Conservation (phyloP, 2,888 invertebrate species). For the Noctua fimbriata region DNA sequence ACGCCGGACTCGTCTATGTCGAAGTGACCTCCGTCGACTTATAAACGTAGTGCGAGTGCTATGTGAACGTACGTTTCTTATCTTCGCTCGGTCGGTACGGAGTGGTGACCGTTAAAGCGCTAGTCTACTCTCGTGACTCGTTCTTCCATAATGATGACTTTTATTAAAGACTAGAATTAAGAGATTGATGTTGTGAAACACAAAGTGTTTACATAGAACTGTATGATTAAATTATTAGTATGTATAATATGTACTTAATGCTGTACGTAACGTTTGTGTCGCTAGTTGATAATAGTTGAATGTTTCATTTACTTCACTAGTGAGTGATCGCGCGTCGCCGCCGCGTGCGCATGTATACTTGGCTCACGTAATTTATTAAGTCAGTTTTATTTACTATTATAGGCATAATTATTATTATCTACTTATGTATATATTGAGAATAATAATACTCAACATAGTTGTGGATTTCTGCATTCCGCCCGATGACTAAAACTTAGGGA, state of each 20-base stretch:
- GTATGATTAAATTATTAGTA: constrained; percentile 73
- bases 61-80: constrained; percentile 38
- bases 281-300: constrained; percentile 84
- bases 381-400: constrained; percentile 86
- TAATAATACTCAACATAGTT: constrained; percentile 90
- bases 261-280: constrained; percentile 84
- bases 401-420: constrained; percentile 83
- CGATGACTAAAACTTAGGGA: constrained; percentile 90
- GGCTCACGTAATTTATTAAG: constrained; percentile 83
- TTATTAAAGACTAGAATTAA: constrained; percentile 73
- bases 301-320: constrained; percentile 79
- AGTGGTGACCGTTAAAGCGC: constrained; percentile 75
- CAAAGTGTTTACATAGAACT: constrained; percentile 83
- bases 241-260: constrained; percentile 84
- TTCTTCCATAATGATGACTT: constrained; percentile 83
- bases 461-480: constrained; percentile 91
- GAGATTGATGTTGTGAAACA: constrained; percentile 78
- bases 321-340: constrained; percentile 78
- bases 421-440: constrained; percentile 89
- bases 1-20: constrained; percentile 33
- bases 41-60: constrained; percentile 42
- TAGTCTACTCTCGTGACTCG: constrained; percentile 83
- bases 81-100: constrained; percentile 70
- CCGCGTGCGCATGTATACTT: constrained; percentile 77
- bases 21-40: constrained; percentile 37